Conservation (phyloP, 2,113 vertebrate genomes). For the Corythaeola cristata region DNA sequence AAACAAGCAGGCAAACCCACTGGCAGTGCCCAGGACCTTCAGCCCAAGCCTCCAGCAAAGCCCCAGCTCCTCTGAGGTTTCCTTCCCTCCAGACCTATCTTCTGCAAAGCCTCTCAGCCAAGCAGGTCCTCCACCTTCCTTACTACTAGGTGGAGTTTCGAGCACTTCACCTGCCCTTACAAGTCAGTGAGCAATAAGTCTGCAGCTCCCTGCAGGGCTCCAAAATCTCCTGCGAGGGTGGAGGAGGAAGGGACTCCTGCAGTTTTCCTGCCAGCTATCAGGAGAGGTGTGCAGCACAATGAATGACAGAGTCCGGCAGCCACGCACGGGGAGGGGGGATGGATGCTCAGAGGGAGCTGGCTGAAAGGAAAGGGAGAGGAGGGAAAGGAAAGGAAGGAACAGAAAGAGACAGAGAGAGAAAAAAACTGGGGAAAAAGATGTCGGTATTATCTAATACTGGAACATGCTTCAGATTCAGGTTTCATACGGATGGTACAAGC, state of each 20-base stretch:
- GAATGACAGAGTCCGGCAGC: background rate
- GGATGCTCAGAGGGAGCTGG: background rate
- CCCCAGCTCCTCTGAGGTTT: background rate
- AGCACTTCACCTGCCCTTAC: background rate
- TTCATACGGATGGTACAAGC: background rate
- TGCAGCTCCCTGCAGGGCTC: slow-evolving; percentile 20
- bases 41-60: background rate
- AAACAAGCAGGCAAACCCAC: background rate
- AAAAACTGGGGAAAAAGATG: accelerated
- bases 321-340: accelerated
- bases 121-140: background rate
- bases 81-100: background rate
- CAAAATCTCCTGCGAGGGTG: background rate
- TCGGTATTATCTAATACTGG: background rate
- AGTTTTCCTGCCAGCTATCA: background rate
- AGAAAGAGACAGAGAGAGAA: background rate
- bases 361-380: background rate
- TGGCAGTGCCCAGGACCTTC: background rate
- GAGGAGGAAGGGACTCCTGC: background rate
- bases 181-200: background rate
- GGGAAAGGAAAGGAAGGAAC: background rate
- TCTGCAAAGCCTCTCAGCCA: background rate
- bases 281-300: background rate
- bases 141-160: background rate
- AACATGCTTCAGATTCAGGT: background rate